A percentile compares a stretch with the other conserved stretches of the same genome.
phyloP scores from a whole-genome alignment of 2,888 invertebrate genomes.

The Drosophila longiperda region DNA sequence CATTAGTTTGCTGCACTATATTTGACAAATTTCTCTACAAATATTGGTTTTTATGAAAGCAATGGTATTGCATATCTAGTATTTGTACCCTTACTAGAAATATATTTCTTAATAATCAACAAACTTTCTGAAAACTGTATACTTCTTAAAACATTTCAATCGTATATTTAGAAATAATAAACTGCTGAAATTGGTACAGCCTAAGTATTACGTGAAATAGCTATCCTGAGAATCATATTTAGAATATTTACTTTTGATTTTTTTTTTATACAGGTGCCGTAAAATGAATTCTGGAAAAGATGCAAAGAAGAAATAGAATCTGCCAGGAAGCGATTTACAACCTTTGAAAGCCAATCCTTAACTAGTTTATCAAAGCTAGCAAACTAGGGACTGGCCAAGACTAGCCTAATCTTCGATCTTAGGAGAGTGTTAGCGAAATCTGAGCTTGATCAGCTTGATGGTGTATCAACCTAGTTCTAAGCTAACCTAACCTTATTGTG shows the following conservation, averaged over 20 bases:
- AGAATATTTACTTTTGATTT: background rate
- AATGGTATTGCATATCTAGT: background rate
- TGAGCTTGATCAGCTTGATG: too few species aligned
- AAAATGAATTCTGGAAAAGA: too few species aligned
- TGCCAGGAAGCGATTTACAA: too few species aligned
- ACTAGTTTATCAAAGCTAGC: too few species aligned
- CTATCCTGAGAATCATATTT: too few species aligned
- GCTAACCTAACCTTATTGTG: background rate
- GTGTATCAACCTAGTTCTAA: too few species aligned
- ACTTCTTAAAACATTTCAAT: background rate
- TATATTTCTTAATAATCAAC: background rate
- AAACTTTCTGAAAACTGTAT: background rate
- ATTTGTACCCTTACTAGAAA: rapidly evolving
- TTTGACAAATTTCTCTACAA: background rate
- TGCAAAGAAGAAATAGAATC: too few species aligned
- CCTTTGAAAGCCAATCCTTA: too few species aligned
- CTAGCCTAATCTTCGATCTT: too few species aligned
- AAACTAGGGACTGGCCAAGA: too few species aligned
- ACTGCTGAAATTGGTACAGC: background rate
- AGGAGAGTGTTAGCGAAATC: too few species aligned
- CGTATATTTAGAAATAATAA: background rate
- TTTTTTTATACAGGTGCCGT: too few species aligned
- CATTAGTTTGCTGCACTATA: background rate
- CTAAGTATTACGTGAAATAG: background rate
- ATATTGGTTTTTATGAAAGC: background rate